Base-by-base conservation (phyloP, 2,888 invertebrate species). In the Chrysodeixis includens region DNA sequence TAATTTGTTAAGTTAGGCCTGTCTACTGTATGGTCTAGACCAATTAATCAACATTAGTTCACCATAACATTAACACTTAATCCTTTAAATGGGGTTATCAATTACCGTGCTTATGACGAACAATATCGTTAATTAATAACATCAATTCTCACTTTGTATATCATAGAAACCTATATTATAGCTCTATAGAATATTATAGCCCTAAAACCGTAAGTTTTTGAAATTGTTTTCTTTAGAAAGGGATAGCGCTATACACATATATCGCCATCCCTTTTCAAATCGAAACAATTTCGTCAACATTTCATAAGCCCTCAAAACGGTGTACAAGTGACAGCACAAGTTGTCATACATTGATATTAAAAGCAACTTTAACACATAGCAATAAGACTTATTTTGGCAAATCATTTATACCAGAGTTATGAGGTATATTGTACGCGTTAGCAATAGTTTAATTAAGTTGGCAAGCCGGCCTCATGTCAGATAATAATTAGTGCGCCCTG, bases 371-470 rank as follows among this genome's bases (percentile, higher is more conserved):
- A 40, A n/a, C 6, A n/a, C n/a, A 40, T 40, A n/a, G 6, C n/a
- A 4, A 5, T 40, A 40, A 40, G 40, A n/a, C 6, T n/a, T 3
- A n/a, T 40, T 40, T 40, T 40, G 1, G 7, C 7, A 0, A n/a
- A 7, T 40, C n/a, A n/a, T n/a, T 40, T n/a, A n/a, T 1, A 40
- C 6, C 40, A n/a, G 40, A n/a, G 12, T 7, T 40, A 6, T n/a
- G 1, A n/a, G 40, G 14, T 40, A 18, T 49, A 59, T 22, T 30
- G 62, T 58, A 52, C 49, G 51, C 56, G 53, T 67, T 52, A 69
- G 65, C n/a, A 71, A 69, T 73, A 71, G 72, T 76, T 82, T 83
- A 81, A 82, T 82, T 82, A 79, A 81, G 78, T 78, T 72, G 58
- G 74, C 63, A 66, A 70, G 70, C 69, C 54, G 64, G 66, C 69